Conservation (phyloP, 2,113 vertebrate species). For the Vidua macroura region DNA sequence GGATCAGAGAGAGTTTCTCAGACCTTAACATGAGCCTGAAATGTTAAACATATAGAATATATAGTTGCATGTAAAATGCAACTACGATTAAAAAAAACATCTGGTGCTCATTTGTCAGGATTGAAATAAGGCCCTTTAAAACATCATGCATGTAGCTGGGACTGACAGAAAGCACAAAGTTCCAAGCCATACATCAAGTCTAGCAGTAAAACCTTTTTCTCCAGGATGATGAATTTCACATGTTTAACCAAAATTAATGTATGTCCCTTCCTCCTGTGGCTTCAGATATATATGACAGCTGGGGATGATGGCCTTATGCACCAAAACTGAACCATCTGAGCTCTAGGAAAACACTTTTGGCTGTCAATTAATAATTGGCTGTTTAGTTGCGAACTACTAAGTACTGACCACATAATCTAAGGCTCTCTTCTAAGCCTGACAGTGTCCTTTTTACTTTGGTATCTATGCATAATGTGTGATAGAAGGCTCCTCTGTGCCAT, state of each 20-base stretch:
- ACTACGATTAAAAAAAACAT: not conserved
- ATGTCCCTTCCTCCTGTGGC: not conserved
- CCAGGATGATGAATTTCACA: not conserved
- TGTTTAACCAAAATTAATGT: not conserved
- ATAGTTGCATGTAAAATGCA: not conserved
- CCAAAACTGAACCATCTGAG: not conserved
- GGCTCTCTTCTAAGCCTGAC: not conserved
- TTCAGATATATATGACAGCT: not conserved
- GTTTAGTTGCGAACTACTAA: not conserved
- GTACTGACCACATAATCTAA: not conserved
- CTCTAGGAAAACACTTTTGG: not conserved
- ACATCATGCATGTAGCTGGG: not conserved
- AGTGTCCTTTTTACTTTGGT: not conserved
- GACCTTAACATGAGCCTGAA: not conserved
- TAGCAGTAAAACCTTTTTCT: not conserved
- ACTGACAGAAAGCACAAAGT: not conserved
- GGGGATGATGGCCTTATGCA: not conserved
- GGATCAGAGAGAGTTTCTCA: not conserved
- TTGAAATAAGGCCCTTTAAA: constrained; percentile 26
- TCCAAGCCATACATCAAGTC: not conserved
- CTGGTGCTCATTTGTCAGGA: constrained; percentile 20
- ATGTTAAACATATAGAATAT: not conserved
- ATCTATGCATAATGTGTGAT: not conserved
- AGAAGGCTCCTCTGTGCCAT: not conserved
- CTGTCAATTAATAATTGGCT: not conserved